A percentile compares a stretch with the other conserved stretches of the same genome.
Conservation (phyloP, 2,888 invertebrate genomes). For the Philhelius pedissequus region DNA sequence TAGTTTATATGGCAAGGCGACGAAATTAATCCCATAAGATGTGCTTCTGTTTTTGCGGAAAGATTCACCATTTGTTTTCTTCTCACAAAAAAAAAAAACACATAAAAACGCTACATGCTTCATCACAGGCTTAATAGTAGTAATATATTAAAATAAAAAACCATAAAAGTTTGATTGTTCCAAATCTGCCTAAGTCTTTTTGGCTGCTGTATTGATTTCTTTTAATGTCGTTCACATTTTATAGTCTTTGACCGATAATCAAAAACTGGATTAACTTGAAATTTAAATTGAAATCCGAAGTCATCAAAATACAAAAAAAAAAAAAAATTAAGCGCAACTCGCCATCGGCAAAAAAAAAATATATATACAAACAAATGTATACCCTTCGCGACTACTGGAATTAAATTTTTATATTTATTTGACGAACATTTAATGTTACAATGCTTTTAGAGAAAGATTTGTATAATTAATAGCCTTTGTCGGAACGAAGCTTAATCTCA, state of each 20-base stretch:
- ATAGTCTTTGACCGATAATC: slow-evolving; percentile 47
- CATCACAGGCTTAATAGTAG: slow-evolving; percentile 39
- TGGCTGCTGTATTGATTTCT: slow-evolving; percentile 26
- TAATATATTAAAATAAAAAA: slow-evolving; percentile 49
- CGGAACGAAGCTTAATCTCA: slow-evolving; percentile 45
- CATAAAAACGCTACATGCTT: slow-evolving; percentile 53
- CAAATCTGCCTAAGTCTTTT: slow-evolving; percentile 30
- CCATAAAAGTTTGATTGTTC: slow-evolving; percentile 32
- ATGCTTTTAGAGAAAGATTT: slow-evolving; percentile 67
- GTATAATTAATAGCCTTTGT: slow-evolving; percentile 66
- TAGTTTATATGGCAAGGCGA: slow-evolving; percentile 37
- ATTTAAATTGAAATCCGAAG: slow-evolving; percentile 38
- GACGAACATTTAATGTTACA: slow-evolving; percentile 64
- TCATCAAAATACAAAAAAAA: background rate
- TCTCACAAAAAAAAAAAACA: background rate
- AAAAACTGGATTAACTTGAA: slow-evolving; percentile 60
- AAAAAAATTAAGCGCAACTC: slow-evolving; percentile 30
- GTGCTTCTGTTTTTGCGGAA: slow-evolving; percentile 57
- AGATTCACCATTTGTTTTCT: background rate
- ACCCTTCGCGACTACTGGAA: slow-evolving; percentile 61
- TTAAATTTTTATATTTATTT: slow-evolving; percentile 67
- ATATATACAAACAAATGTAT: background rate
- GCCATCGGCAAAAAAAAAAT: slow-evolving; percentile 26
- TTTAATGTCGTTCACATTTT: slow-evolving; percentile 25
- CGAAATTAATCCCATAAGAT: slow-evolving; percentile 48